Evolutionary conservation across 2,113 vertebrate genomes (phyloP).

Genomic region (Platysternon megacephalum): DNA sequence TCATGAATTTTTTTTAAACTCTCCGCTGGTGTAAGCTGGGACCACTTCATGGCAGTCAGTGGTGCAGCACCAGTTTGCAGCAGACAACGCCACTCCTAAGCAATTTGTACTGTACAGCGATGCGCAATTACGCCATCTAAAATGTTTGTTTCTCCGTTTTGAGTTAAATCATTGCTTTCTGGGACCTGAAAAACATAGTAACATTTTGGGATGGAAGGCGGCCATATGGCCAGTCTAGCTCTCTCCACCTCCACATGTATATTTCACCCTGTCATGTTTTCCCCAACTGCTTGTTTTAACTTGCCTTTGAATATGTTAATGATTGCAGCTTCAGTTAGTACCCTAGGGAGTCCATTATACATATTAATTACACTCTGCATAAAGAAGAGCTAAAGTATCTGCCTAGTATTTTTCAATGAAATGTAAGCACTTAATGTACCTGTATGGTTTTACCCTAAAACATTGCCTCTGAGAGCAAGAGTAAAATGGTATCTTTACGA

Average conservation of each 20-base stretch:
- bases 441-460: conserved; percentile 39
- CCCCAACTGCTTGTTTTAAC: conserved; percentile 57
- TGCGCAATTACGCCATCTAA: background rate
- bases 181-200: background rate
- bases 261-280: conserved; percentile 53
- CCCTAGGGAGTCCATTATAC: conserved; percentile 44
- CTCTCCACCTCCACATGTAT: conserved; percentile 26
- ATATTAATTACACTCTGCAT: conserved; percentile 68
- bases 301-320: conserved; percentile 62
- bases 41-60: background rate
- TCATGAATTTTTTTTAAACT: background rate
- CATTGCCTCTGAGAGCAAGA: conserved; percentile 23
- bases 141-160: background rate
- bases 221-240: conserved; percentile 26
- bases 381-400: conserved; percentile 61
- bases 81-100: background rate
- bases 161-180: background rate
- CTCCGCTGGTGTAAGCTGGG: background rate
- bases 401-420: conserved; percentile 34
- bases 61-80: background rate
- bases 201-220: conserved; percentile 19
- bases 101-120: background rate
- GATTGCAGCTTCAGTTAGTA: conserved; percentile 64
- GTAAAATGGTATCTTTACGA: conserved; percentile 30
- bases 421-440: conserved; percentile 48